Evolutionary conservation across 2,797 vertebrate genomes (phyloP).

Genomic region (Threskiornis aethiopicus): DNA sequence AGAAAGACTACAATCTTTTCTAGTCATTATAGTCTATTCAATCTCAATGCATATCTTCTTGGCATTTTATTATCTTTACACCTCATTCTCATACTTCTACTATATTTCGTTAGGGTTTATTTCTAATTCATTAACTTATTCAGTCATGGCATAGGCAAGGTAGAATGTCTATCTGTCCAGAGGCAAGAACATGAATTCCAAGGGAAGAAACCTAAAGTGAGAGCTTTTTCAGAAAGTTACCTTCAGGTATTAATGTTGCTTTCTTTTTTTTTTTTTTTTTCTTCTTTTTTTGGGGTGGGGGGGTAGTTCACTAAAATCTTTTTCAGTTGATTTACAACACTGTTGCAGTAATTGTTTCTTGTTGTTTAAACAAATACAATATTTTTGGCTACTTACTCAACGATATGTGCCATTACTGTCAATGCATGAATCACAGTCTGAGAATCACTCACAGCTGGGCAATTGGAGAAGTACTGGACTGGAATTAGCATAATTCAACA

Average conservation of each 20-base stretch:
- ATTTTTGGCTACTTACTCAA: background rate
- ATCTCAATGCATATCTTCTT: background rate
- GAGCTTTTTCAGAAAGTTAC: background rate
- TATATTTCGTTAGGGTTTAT: background rate
- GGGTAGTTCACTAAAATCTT: background rate
- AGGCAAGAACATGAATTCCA: background rate
- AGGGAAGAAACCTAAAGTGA: background rate
- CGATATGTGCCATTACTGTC: background rate
- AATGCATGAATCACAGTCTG: background rate
- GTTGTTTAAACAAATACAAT: background rate
- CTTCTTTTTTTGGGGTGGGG: background rate
- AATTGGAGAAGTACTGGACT: background rate
- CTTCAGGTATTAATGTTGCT: background rate
- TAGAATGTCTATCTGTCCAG: background rate
- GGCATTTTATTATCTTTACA: background rate
- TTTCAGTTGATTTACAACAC: background rate
- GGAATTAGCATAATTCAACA: background rate
- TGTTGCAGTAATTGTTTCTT: background rate
- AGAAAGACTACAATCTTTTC: background rate
- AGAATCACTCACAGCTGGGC: background rate
- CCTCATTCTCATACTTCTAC: background rate
- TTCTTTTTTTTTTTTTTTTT: background rate
- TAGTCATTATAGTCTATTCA: background rate
- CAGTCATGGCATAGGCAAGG: background rate
- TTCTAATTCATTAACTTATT: background rate